Base-by-base conservation (phyloP, 2,888 invertebrate genomes). In the Rosalia funebris region DNA sequence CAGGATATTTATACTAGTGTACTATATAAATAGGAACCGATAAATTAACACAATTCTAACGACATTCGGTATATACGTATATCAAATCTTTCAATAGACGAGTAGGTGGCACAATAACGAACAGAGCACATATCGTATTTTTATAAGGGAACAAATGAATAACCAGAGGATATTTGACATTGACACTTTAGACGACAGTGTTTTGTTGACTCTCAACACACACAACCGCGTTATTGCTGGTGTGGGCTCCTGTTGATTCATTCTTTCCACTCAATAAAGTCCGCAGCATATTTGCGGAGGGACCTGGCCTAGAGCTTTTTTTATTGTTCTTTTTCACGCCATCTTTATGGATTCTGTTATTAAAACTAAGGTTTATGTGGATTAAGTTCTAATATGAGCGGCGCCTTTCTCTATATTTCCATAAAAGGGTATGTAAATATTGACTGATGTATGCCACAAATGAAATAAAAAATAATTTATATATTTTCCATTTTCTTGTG, bases 71-170 rank as follows among this genome's bases (percentile, higher is more conserved):
- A 5, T 25, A 25, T 25, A 25, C 3, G 3, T 7, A 36, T 36
- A 4, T 37, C 12, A 47, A 34, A 44, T 15, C 19, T 7, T 16
- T 53, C 42, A 32, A 45, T 55, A 36, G 20, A 11, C 31, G 37
- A 39, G 45, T 12, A 55, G 36, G 14, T 32, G 16, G 32, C 36
- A 45, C 44, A 47, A 56, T 47, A 41, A 56, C 47, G 41, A 20
- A 47, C 39, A 56, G 47, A 41, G 16, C 12, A 32, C 53, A 31
- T 47, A 56, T 39, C 47, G 45, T 68, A 70, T 70, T 70, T 70
- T 66, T 63, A 65, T 66, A 65, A 62, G 60, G 62, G 63, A 63
- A 69, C 68, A 71, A 71, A 70, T 68, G 71, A 71, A 70, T 70
- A 66, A 46, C 70, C 63, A 17, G 55, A 58, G 68, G 72, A 54